Evolutionary conservation across 2,113 vertebrate genomes (phyloP).

Genomic region (Ranitomeya variabilis): DNA sequence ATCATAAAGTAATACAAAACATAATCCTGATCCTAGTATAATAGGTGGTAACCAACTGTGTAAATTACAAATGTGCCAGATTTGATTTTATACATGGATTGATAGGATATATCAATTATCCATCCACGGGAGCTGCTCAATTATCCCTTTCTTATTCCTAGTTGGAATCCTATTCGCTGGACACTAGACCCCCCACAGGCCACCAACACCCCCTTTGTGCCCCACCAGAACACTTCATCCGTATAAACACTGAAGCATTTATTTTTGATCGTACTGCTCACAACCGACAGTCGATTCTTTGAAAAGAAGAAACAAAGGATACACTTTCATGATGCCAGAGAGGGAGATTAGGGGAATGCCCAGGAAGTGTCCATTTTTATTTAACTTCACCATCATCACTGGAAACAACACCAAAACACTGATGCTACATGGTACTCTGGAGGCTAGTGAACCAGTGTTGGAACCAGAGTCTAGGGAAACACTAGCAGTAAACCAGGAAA

Average conservation of each 20-base stretch:
- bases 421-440: not conserved
- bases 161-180: not conserved
- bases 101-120: not conserved
- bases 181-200: not conserved
- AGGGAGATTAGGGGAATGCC: not conserved
- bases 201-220: not conserved
- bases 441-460: not conserved
- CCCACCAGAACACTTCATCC: slow-evolving; percentile 20
- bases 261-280: slow-evolving; percentile 12
- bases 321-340: not conserved
- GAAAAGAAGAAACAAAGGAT: not conserved
- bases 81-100: not conserved
- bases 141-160: not conserved
- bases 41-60: not conserved
- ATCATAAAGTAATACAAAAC: no score
- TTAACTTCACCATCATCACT: not conserved
- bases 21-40: not conserved
- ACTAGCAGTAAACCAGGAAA: not conserved
- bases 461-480: not conserved
- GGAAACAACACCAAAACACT: not conserved
- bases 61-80: not conserved
- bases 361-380: not conserved
- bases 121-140: not conserved
- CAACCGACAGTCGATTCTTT: not conserved
- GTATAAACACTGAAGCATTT: slow-evolving; percentile 11